Evolutionary conservation across 2,888 invertebrate species (phyloP), one percentile per base, ranked within the genome.

Genomic region (Branchipolynoe longqiensis): DNA sequence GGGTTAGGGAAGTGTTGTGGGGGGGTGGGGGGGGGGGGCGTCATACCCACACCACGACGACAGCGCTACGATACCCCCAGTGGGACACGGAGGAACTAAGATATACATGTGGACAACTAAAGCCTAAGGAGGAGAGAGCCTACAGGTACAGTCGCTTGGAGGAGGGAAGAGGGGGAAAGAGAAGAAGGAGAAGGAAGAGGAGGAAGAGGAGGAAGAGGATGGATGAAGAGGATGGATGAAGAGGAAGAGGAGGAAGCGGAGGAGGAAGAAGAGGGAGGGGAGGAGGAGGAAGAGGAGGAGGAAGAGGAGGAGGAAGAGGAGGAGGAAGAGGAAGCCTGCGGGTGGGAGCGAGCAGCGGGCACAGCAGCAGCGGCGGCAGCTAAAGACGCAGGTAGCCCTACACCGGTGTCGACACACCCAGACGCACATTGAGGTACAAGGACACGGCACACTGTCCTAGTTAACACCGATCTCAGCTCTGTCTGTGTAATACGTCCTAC

Each of bases 321-420:
- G 25, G n/a, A 25, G 31, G 38, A 38, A 8, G 4, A 14, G 36
- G 18, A 33, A n/a, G 18, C 36, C 22, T 1, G 0, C 36, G 0
- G n/a, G 38, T 33, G 33, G 33, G 69, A 2, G n/a, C 14, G 4
- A 62, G 31, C 22, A 62, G 62, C 31, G 31, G 62, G 25, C 36
- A 22, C 3, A 69, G 69, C 69, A 38, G 38, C 36, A 69, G 64
- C 64, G 33, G 64, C 36, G 38, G 69, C 69, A 38, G 69, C 69
- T 69, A 69, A 14, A 38, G 14, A 31, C 6, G 38, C 25, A 69
- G 69, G 22, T 28, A 6, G 25, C 48, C 78, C 78, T 78, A 78
- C 78, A 78, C 54, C 54, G 78, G 78, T 78, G 78, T 69, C 69
- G 69, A 78, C 78, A 78, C 78, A 78, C 54, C 78, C 78, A 78